A percentile compares a stretch with the other conserved stretches of the same genome.
These are phyloP conservation scores for Pimpla rufipes DNA, from an alignment of 2,888 invertebrate genomes.

Conservation along the genomic window DNA sequence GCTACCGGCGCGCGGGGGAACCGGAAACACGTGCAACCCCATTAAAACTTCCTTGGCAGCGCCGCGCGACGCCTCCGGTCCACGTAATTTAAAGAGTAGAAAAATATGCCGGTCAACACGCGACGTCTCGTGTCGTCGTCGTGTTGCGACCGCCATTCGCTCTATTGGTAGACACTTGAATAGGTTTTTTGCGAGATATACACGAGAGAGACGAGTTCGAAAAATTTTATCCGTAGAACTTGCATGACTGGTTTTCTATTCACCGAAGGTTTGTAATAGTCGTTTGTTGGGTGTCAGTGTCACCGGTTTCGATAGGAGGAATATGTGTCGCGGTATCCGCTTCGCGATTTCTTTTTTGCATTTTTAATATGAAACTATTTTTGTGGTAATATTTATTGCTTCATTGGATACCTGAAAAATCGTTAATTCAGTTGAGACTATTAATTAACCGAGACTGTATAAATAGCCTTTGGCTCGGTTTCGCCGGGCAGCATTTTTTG, in stretches of 20 bases:
- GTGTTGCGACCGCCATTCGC: conserved; percentile 26
- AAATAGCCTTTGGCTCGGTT: no score
- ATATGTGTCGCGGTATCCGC: conserved; percentile 31
- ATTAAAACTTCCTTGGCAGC: conserved; percentile 35
- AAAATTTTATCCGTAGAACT: conserved; percentile 50
- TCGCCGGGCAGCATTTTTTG: no score
- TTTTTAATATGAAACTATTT: no score
- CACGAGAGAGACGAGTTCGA: conserved; percentile 40
- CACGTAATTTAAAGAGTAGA: conserved; percentile 28
- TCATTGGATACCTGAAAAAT: no score
- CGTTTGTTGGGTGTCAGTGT: conserved; percentile 42
- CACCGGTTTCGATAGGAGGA: conserved; percentile 1
- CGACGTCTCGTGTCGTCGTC: conserved; percentile 55
- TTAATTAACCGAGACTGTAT: no score
- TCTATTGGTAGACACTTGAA: conserved; percentile 59
- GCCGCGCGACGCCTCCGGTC: conserved; percentile 33
- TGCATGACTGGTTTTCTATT: conserved; percentile 48
- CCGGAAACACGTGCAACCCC: not conserved
- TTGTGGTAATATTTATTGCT: no score
- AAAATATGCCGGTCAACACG: conserved; percentile 41
- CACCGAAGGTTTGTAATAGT: conserved; percentile 47
- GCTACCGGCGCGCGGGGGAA: no score
- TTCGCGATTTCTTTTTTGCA: not conserved
- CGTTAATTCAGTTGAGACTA: no score
- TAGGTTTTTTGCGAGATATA: conserved; percentile 38